Evolutionary conservation across 2,797 vertebrate genomes (phyloP), one percentile per base, ranked within the genome.

Genomic region (Salarias fasciatus): DNA sequence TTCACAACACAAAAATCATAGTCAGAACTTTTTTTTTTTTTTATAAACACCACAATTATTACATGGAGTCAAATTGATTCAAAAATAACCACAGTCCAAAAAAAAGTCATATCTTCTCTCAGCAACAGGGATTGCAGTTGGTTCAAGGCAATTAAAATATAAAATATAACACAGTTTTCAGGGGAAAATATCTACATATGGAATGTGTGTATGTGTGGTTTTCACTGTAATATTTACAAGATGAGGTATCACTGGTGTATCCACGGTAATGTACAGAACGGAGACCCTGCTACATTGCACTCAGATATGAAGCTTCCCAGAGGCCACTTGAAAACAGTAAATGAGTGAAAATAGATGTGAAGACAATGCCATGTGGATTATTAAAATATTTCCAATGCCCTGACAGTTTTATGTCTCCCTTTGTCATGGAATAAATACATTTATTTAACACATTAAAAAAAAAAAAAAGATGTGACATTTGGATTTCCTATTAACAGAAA

Each of bases 381-480:
- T 35, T 69, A 81, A 77, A 77, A 83, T 55, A 67, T 58, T 15
- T 31, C 38, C 48, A 74, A 82, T 70, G 76, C 69, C 72, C 55
- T 63, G 78, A 90, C 73, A 51, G 51, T 41, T 62, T 66, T 30
- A 69, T 62, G 36, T 68, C 42, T 45, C 41, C 42, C 44, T 18
- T 72, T 76, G 68, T 65, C 52, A 8, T 60, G 30, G 66, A 89
- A 89, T 91, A 89, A 91, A 89, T 87, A 88, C 47, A 24, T 74
- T 75, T 57, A n/a, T 66, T 58, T 65, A 2, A 24, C 18, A 79
- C 69, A 57, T n/a, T n/a, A n/a, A n/a, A 45, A 24, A 8, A 38
- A 6, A 38, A 38, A 79, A 81, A 43, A 80, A 82, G 61, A 12
- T 71, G 60, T 53, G 64, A 49, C 55, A 77, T 55, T 72, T 74